Evolutionary conservation across 2,113 vertebrate genomes (phyloP).

Genomic region (Eulemur macaco): DNA sequence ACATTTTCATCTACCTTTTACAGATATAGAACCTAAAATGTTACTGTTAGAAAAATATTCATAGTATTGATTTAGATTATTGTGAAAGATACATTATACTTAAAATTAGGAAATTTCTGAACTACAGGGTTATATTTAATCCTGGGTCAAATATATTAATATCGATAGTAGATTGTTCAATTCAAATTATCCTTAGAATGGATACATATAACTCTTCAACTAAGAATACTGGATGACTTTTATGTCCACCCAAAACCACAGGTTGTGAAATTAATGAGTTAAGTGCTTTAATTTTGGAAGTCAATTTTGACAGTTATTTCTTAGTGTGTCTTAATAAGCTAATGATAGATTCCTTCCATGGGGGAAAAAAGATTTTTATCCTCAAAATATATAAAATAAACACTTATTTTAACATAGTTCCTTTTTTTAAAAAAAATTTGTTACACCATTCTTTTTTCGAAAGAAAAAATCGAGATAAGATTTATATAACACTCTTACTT

Average conservation of each 20-base stretch:
- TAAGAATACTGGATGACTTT: background rate
- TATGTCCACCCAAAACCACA: background rate
- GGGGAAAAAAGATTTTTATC: too few relatives aligned
- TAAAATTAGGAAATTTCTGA: background rate
- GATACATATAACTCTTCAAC: background rate
- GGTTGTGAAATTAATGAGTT: constrained; percentile 17
- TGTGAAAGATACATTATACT: background rate
- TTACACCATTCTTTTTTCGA: background rate
- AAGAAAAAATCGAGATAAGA: constrained; percentile 13
- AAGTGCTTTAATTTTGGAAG: background rate
- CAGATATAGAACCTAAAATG: background rate
- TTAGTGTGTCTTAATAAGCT: background rate
- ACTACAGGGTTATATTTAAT: background rate
- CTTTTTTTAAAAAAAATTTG: background rate
- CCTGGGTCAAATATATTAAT: background rate
- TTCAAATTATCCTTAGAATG: background rate
- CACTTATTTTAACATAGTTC: background rate
- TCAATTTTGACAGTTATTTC: background rate
- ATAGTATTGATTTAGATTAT: constrained; percentile 8
- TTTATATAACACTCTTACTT: constrained; percentile 13
- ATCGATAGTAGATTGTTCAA: background rate
- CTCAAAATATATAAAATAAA: background rate
- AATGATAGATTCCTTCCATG: background rate
- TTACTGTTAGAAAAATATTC: background rate
- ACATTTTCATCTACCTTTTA: background rate